Evolutionary conservation across 1,140 invertebrate genomes (phyloP), one percentile per base, ranked within the genome.

Genomic region (Lineus longissimus): DNA sequence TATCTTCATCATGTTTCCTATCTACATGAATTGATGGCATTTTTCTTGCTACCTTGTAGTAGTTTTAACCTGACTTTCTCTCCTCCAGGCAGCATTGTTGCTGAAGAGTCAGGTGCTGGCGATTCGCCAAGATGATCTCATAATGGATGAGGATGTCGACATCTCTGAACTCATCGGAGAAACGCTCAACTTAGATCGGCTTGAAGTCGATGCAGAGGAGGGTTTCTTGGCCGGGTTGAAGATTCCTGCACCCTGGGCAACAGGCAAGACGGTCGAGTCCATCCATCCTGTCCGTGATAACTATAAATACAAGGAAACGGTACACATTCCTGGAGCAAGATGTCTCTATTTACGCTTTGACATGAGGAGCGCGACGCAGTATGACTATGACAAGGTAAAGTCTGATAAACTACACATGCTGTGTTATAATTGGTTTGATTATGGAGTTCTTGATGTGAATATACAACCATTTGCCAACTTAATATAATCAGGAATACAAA

Each of bases 251-350:
- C 78, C 80, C 6, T 82, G 79, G 80, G 74, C 79, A 11, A 76
- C 78, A 27, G 79, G 78, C 11, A 79, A 80, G 61, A 70, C 74
- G 9, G 65, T 82, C 43, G 80, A 82, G 64, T 78, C 76, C 54
- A 77, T 79, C 31, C 81, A 82, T 65, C 81, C 81, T 23, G 76
- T 82, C 6, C 62, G 79, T 41, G 81, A 82, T 63, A 82, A 81
- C 66, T 81, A 80, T 70, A 81, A 80, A 65, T 76, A 76, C 59
- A 81, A 81, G 59, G 79, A 81, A 61, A 78, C 76, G 2, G 73
- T 82, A 17, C 74, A 77, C 51, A 81, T 82, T 29, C 80, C 81
- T 17, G 79, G 78, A 27, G 81, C 81, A 2, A 51, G 79, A 40
- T 79, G 76, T 68, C 68, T 82, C 6, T 82, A 79, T 54, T 67